A percentile compares a stretch with the other conserved stretches of the same genome.
Evolutionary conservation across 1,140 invertebrate species (phyloP).

Genomic region (Euura lappo): DNA sequence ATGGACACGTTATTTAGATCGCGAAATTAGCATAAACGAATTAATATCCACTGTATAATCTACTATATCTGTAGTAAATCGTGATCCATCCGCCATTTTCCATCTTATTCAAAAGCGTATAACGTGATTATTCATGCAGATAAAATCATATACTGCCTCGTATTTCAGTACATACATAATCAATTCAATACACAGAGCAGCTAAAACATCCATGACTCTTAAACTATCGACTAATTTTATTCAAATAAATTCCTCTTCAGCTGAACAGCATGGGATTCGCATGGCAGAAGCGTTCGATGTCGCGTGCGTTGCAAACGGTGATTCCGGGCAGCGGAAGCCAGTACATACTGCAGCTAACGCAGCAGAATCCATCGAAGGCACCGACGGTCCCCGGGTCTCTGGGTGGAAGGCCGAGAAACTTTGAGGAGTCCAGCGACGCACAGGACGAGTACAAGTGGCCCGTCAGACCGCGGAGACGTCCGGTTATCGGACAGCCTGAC

Average conservation of each 20-base stretch:
- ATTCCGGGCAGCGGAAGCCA: constrained; percentile 10
- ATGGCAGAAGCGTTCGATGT: constrained; percentile 22
- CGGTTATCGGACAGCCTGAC: constrained; percentile 15
- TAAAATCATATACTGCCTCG: no score
- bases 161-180: no score
- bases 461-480: constrained; percentile 19
- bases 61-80: no score
- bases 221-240: no score
- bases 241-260: constrained; percentile 8
- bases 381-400: not conserved
- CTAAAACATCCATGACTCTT: no score
- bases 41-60: no score
- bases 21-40: no score
- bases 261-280: constrained; percentile 15
- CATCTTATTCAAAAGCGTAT: no score
- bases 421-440: constrained; percentile 18
- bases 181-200: no score
- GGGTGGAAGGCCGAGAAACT: not conserved
- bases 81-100: no score
- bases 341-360: constrained; percentile 11
- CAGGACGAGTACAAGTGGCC: constrained; percentile 25
- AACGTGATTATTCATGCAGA: no score
- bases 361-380: not conserved
- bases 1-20: no score
- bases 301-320: constrained; percentile 1